Evolutionary conservation across 2,888 invertebrate species (phyloP).

Genomic region (Melikaiella ostensackeni): DNA sequence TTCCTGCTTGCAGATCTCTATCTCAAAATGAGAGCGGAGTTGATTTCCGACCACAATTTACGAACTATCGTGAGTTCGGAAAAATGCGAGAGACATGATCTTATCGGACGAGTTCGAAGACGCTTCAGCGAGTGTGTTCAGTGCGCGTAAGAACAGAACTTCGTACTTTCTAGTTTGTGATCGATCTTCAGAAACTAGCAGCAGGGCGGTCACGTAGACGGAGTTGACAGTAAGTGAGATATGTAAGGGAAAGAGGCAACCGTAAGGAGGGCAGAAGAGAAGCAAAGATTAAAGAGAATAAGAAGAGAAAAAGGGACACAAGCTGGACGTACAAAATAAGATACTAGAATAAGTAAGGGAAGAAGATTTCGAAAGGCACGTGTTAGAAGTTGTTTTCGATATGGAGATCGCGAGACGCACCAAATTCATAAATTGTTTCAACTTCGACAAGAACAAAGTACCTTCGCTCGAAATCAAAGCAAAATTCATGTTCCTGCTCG

Average conservation of each 20-base stretch:
- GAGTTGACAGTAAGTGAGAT: constrained; percentile 43
- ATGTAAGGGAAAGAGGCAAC: constrained; percentile 45
- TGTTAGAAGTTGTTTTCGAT: constrained; percentile 36
- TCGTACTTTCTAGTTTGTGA: constrained; percentile 19
- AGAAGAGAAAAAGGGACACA: background rate
- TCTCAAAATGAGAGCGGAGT: constrained; percentile 65
- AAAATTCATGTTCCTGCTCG: constrained; percentile 63
- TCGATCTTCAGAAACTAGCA: constrained; percentile 1
- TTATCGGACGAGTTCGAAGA: constrained; percentile 44
- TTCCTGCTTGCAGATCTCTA: constrained; percentile 70
- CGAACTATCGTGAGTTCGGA: constrained; percentile 53
- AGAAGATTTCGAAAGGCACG: background rate
- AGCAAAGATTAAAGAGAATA: constrained; percentile 3
- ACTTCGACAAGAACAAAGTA: constrained; percentile 45
- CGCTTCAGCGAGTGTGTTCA: constrained; percentile 31
- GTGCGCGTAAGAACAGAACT: constrained; percentile 33
- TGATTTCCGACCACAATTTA: constrained; percentile 63
- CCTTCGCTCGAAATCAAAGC: constrained; percentile 54
- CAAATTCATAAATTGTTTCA: constrained; percentile 42
- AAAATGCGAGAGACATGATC: constrained; percentile 37
- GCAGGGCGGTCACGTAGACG: background rate
- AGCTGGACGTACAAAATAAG: background rate
- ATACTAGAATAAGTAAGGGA: background rate
- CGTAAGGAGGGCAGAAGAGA: background rate
- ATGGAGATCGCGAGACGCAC: constrained; percentile 54